Evolutionary conservation across 2,888 invertebrate genomes (phyloP), one percentile per base, ranked within the genome.

Genomic region (Altica lythri): DNA sequence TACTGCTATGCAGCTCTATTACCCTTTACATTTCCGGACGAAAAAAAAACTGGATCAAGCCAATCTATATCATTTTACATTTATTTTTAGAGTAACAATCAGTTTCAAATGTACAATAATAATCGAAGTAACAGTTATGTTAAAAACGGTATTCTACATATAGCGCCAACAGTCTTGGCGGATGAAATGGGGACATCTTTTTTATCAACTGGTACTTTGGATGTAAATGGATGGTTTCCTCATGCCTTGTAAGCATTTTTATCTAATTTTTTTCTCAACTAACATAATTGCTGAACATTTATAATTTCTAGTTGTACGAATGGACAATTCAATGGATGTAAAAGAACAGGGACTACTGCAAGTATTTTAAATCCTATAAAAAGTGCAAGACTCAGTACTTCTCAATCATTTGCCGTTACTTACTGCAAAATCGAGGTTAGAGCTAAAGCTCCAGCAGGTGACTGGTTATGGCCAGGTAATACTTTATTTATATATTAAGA

Each of bases 61-160:
- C n/a, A n/a, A n/a, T n/a, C n/a, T n/a, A n/a, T n/a, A n/a, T n/a
- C n/a, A n/a, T n/a, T n/a, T n/a, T n/a, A n/a, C n/a, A n/a, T n/a
- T n/a, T n/a, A n/a, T n/a, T n/a, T n/a, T n/a, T 10, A 46, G 46
- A 12, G 34, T 22, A 35, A 34, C 10, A 34, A 40, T 10, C 86
- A 87, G 71, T 88, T 87, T 73, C 84, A 88, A 72, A 84, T 83
- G 75, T 86, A 86, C 71, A 80, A 73, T 63, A 86, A 88, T 76
- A 86, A 86, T 70, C 79, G 87, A 17, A 77, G 81, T 1, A 86
- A 87, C 74, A 85, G 85, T 38, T 88, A 81, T 71, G 75, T 78
- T 1, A 75, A 79, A 61, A 75, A 80, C 63, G 85, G 86, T 1
- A 70, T 72, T 5, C 76, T 88, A 8, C 80, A 78, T 72, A 81